Evolutionary conservation across 1,140 invertebrate species (phyloP), one percentile per base, ranked within the genome.

Genomic region (Drosophila aff.): DNA sequence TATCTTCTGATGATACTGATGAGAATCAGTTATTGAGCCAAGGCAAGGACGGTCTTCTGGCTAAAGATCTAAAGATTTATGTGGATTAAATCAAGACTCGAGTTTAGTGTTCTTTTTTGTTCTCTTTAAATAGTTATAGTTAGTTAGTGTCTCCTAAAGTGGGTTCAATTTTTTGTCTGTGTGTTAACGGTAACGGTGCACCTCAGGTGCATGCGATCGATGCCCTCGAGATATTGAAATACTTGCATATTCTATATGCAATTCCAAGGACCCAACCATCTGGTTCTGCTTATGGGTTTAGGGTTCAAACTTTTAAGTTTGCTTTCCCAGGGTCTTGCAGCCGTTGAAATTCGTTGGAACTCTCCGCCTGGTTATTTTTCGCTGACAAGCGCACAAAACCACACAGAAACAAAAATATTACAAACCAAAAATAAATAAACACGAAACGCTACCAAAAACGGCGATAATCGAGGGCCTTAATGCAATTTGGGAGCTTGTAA

Each of bases 401-500:
- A 68, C 55, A 53, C 31, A 44, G 18, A 26, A 49, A 26, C 46
- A 66, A 21, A 38, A 65, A 47, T 41, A 58, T 43, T 18, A 57
- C 53, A 57, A 18, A 44, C 18, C 40, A 23, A 3, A 40, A 57
- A 28, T 2, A 21, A 57, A 31, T 18, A 36, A 23, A 18, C 23
- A 26, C 66, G 28, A 21, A 44, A 21, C 15, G 33, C 23, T 47
- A 18, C 23, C 47, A 47, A 23, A 33, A n/a, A 60, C 53, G 21
- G 53, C 53, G 21, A 58, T 47, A 41, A 72, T 5, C 43, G 28
- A 40, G 58, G 36, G 21, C 33, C 43, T 28, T 79, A 77, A 65
- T 79, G 81, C 52, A 81, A 81, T 79, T 55, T 67, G 55, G 58
- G 59, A 53, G 76, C 65, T 81, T 86, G 64, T 53, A 66, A 69